These are phyloP conservation scores for Abrostola triplasia DNA, from an alignment of 2,888 invertebrate species.

Conservation along the genomic window DNA sequence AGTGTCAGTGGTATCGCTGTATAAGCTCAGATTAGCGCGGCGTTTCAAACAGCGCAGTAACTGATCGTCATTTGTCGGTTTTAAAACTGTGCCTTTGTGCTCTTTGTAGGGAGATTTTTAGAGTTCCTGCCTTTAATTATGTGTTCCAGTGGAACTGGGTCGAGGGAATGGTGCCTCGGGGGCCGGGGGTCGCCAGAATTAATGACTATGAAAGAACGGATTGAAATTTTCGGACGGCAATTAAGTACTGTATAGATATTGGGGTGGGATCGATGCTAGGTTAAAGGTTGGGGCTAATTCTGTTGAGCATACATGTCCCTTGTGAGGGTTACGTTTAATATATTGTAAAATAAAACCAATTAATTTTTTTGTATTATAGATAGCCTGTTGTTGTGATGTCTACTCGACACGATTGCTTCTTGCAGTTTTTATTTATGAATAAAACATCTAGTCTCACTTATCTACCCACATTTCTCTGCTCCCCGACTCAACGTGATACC, in stretches of 20 bases:
- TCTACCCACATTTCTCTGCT: no score
- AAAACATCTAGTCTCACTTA: no score
- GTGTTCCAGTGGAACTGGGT: constrained; percentile 65
- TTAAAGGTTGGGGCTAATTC: constrained; percentile 23
- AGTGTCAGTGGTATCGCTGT: neutral
- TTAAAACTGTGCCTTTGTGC: constrained; percentile 59
- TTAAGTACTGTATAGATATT: constrained; percentile 35
- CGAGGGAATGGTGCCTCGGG: constrained; percentile 48
- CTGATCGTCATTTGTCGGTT: constrained; percentile 57
- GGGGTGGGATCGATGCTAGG: constrained; percentile 30
- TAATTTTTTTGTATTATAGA: no score
- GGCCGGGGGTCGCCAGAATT: constrained; percentile 34
- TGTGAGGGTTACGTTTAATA: constrained; percentile 7
- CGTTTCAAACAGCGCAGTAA: constrained; percentile 18
- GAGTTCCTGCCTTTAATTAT: constrained; percentile 77
- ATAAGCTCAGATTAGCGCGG: constrained; percentile 25
- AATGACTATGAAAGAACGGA: constrained; percentile 51
- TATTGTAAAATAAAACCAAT: no score
- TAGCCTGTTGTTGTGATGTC: no score
- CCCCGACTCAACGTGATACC: no score
- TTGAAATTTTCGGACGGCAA: constrained; percentile 50
- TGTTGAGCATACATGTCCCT: constrained; percentile 15
- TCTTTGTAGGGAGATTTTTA: constrained; percentile 61
- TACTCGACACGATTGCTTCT: no score
- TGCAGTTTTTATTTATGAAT: no score